A percentile compares a stretch with the other conserved stretches of the same genome.
These are phyloP conservation scores for Triops cancriformis DNA, from an alignment of 1,140 invertebrate genomes.

Conservation along the genomic window DNA sequence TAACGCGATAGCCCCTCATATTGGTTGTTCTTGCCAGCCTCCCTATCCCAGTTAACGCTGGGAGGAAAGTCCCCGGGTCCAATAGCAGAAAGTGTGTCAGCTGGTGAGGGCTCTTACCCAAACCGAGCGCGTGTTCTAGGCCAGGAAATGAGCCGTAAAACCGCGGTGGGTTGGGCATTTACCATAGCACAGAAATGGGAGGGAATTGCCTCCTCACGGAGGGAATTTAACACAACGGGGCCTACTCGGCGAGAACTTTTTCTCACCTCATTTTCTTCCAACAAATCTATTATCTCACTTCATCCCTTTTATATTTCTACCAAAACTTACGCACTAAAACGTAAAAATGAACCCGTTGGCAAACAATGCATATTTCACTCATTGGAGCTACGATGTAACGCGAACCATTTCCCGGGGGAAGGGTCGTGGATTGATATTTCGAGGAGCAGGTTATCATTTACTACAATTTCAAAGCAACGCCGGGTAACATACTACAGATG, in stretches of 20 bases:
- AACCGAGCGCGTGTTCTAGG: background rate
- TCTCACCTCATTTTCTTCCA: too few species aligned
- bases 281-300: too few species aligned
- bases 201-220: background rate
- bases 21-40: background rate
- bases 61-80: slow-evolving; percentile 3
- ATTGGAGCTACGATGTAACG: too few species aligned
- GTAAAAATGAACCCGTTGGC: too few species aligned
- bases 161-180: background rate
- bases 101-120: slow-evolving; percentile 3
- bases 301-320: too few species aligned
- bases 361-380: too few species aligned
- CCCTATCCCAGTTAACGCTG: background rate
- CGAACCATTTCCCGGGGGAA: too few species aligned
- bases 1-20: background rate
- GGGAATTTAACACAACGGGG: background rate
- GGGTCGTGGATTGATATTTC: too few species aligned
- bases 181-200: slow-evolving; percentile 1
- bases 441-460: too few species aligned
- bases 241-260: slow-evolving; percentile 4
- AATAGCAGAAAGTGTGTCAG: slow-evolving; percentile 9
- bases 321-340: too few species aligned
- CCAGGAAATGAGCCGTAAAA: background rate
- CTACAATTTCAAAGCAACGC: too few species aligned
- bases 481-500: too few species aligned